Percentiles rank a stretch among this genome's conserved stretches.
phyloP scores from a whole-genome alignment of 35 echinoderm and acorn worm species.

The Apostichopus parvimensis region DNA sequence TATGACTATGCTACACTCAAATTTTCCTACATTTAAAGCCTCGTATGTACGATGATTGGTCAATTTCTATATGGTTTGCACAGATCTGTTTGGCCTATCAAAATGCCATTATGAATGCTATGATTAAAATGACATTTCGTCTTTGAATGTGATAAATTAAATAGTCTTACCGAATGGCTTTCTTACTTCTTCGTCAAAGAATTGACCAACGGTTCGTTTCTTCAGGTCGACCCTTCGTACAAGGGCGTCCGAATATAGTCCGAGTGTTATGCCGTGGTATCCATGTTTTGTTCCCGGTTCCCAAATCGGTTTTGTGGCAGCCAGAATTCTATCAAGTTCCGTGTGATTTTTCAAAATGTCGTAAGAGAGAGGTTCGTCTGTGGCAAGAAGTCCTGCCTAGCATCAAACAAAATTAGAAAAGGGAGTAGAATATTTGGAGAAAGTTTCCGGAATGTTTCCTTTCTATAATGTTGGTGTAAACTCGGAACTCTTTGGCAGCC shows the following conservation, averaged over 20 bases:
- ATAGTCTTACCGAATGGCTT: constrained; percentile 66
- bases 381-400: constrained; percentile 20
- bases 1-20: too few relatives aligned
- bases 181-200: constrained; percentile 76
- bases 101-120: too few relatives aligned
- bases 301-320: constrained; percentile 23
- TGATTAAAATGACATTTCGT: too few relatives aligned
- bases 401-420: not conserved
- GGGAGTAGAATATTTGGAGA: too few relatives aligned
- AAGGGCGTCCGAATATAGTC: constrained; percentile 44
- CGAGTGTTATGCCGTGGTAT: constrained; percentile 62
- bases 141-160: too few relatives aligned
- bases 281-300: constrained; percentile 47
- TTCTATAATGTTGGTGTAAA: too few relatives aligned
- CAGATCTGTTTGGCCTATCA: too few relatives aligned
- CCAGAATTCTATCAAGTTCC: constrained; percentile 43
- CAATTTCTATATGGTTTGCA: too few relatives aligned
- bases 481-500: too few relatives aligned
- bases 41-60: too few relatives aligned
- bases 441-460: too few relatives aligned
- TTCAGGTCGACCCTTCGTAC: constrained; percentile 57
- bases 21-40: too few relatives aligned
- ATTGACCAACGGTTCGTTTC: constrained; percentile 64
- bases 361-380: not conserved
- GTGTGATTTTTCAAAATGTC: constrained; percentile 53